Conservation (phyloP, 2,797 vertebrate species). For the Mycteria americana region DNA sequence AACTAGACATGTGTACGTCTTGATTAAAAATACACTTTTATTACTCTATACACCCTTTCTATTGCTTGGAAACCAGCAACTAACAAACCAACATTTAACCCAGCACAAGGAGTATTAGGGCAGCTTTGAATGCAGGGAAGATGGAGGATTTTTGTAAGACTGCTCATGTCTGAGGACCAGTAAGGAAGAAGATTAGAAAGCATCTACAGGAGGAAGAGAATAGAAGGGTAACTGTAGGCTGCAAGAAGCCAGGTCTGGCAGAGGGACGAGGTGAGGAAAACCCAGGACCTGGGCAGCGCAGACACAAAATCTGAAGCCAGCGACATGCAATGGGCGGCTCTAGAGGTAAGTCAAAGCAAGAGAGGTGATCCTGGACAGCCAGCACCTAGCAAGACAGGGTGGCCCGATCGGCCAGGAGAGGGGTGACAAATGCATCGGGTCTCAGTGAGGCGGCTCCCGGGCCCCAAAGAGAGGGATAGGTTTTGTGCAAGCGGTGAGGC, state of each 20-base stretch:
- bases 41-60: not conserved
- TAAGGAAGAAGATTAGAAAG: not conserved
- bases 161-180: not conserved
- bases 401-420: not conserved
- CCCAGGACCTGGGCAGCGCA: not conserved
- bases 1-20: not conserved
- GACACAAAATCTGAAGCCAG: not conserved
- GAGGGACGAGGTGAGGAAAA: not conserved
- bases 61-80: not conserved
- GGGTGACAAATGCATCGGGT: not conserved
- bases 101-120: not conserved
- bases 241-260: not conserved
- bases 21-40: not conserved
- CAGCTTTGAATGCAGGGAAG: not conserved
- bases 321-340: not conserved
- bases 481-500: not conserved
- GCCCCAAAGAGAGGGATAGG: not conserved
- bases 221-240: not conserved
- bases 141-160: not conserved
- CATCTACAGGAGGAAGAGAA: not conserved
- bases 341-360: not conserved
- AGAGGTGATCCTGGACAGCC: not conserved
- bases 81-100: not conserved
- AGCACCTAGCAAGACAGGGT: not conserved
- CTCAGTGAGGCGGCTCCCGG: fast-evolving